Evolutionary conservation across 2,888 invertebrate genomes (phyloP).

Genomic region (Pinctada fucata): DNA sequence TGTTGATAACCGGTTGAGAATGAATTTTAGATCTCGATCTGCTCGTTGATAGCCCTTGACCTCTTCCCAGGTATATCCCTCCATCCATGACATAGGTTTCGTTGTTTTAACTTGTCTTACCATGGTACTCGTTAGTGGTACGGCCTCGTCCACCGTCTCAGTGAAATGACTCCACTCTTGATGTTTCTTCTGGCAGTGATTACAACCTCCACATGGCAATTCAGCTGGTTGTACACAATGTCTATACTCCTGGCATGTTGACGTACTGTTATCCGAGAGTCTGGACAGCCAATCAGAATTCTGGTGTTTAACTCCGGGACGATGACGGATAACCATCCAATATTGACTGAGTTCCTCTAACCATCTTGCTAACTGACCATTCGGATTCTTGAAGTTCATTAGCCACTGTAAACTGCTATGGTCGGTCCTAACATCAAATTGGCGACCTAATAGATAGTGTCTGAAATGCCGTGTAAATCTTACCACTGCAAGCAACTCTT

Average conservation of each 20-base stretch:
- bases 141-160: conserved; percentile 13
- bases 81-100: background rate
- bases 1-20: conserved; percentile 1
- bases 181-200: background rate
- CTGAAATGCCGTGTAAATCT: no score
- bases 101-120: background rate
- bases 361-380: no score
- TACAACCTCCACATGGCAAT: conserved; percentile 23
- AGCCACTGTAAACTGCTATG: no score
- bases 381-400: no score
- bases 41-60: background rate
- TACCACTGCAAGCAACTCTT: background rate
- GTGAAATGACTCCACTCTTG: conserved; percentile 23
- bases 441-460: no score
- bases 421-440: no score
- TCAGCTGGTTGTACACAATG: background rate
- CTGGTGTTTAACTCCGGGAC: background rate
- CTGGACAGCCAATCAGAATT: conserved; percentile 11
- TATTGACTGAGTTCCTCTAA: no score
- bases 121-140: conserved; percentile 1
- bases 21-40: background rate
- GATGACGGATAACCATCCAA: no score
- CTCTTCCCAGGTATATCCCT: conserved; percentile 6
- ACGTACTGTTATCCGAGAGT: background rate
- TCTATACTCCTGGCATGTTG: background rate